Conservation (phyloP, 92 coral and sea anemone genomes). For the Parazoanthus darwini region DNA sequence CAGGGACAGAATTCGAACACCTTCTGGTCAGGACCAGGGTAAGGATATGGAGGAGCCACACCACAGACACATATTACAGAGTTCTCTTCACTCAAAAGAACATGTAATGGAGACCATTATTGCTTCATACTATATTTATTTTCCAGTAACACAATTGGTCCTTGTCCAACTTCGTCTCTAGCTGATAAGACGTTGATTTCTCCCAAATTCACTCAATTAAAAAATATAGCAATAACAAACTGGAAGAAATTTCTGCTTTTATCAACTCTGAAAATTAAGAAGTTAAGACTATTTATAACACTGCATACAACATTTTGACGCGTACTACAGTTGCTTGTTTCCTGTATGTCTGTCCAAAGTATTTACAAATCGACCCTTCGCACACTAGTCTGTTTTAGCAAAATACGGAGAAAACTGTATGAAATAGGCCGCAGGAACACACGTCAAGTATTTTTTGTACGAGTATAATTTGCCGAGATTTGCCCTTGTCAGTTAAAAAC, state of each 20-base stretch:
- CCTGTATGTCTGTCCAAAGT: background rate
- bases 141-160: background rate
- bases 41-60: too few species aligned
- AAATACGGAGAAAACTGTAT: background rate
- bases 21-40: too few species aligned
- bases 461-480: background rate
- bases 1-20: too few species aligned
- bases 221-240: background rate
- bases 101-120: too few species aligned
- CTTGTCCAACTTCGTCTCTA: background rate
- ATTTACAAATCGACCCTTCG: background rate
- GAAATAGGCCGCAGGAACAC: conserved; percentile 4
- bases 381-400: background rate
- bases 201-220: background rate
- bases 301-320: background rate
- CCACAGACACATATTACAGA: too few species aligned
- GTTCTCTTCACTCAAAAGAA: too few species aligned
- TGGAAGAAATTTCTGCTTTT: background rate
- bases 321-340: background rate
- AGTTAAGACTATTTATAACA: background rate
- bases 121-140: too few species aligned
- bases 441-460: background rate
- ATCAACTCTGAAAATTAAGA: background rate
- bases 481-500: background rate
- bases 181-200: background rate